Base-by-base conservation (phyloP, 2,888 invertebrate genomes). In the Fragum sueziense region DNA sequence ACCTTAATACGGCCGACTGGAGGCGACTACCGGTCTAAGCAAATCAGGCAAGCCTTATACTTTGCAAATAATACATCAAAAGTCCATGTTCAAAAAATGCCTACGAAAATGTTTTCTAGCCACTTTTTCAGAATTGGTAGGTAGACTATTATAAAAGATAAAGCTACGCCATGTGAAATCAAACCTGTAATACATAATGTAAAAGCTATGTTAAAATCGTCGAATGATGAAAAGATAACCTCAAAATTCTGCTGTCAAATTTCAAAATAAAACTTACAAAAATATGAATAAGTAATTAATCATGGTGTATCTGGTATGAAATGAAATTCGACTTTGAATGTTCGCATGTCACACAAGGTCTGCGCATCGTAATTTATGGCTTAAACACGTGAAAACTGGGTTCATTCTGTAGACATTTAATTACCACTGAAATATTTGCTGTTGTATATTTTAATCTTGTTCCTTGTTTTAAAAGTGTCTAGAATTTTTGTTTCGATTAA, bases 271-370 rank as follows among this genome's bases (percentile, higher is more conserved):
- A 57, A 57, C 27, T 17, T 57, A 29, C 29, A 57, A 57, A 57
- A 57, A 29, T 20, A 17, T 25, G 29, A 57, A 57, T 57, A 33
- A 20, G 7, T 33, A 61, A 61, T 61, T 6, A n/a, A 61, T 57
- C 61, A 61, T 33, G 33, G 33, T 29, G 61, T 33, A 33, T 61
- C n/a, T 33, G 61, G n/a, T 61, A 61, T 33, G 33, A 31, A 31
- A 61, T 33, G 61, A 33, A 61, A 61, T 61, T n/a, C 31, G 61
- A 61, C 61, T 61, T 61, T 61, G 61, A 61, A 31, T 61, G 61
- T 61, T 33, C n/a, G 6, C 61, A 33, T 33, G 61, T 31, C 61
- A 61, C 33, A n/a, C 20, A 20, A 61, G 31, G 33, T 31, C 31
- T 33, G 0, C 27, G 20, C 61, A n/a, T 6, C 33, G 2, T 61